Conservation (phyloP, 2,888 invertebrate genomes). For the Limnephilus auricula region DNA sequence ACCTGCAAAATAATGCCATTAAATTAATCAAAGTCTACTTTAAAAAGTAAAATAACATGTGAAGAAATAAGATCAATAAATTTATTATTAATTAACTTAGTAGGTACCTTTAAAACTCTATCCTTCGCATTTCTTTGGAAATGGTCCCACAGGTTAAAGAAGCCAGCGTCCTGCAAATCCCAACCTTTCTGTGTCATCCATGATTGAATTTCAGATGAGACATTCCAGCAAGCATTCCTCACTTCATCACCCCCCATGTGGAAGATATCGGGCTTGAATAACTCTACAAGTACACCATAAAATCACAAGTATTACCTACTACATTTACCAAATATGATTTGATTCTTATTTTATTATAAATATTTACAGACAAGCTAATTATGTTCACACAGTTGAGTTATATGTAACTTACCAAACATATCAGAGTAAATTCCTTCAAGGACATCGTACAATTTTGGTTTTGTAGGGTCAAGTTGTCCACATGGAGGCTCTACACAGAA, state of each 20-base stretch:
- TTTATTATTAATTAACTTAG: not conserved
- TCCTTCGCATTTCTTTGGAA: constrained; percentile 85
- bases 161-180: constrained; percentile 79
- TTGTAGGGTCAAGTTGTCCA: constrained; percentile 88
- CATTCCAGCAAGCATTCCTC: constrained; percentile 85
- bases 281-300: constrained; percentile 70
- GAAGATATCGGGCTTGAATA: constrained; percentile 86
- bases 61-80: not conserved
- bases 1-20: constrained; percentile 66
- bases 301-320: not conserved
- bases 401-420: constrained; percentile 78
- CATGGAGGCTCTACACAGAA: constrained; percentile 91
- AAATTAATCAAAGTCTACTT: not conserved
- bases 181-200: constrained; percentile 84
- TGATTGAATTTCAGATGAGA: constrained; percentile 80
- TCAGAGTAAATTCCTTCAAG: constrained; percentile 86
- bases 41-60: not conserved
- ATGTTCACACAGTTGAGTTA: not conserved
- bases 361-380: not conserved
- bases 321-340: not conserved
- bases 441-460: constrained; percentile 82
- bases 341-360: too few species aligned
- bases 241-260: constrained; percentile 95
- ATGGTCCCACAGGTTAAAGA: constrained; percentile 84
- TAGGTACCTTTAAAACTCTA: constrained; percentile 75